Conservation (phyloP, 2,797 vertebrate species). For the Gambusia yucatana region DNA sequence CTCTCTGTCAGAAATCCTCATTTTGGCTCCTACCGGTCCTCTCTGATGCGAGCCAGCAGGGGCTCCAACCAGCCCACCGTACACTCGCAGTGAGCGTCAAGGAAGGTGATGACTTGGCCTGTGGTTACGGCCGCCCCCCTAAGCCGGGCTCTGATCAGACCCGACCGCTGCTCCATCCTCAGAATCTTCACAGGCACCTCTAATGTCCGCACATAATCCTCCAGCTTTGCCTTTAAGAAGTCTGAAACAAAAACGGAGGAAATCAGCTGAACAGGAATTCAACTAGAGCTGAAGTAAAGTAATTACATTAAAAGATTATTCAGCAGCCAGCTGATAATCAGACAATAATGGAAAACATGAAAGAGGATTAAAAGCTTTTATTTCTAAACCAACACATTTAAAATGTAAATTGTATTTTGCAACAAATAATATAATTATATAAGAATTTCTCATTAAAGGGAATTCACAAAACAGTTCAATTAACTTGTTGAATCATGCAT, state of each 20-base stretch:
- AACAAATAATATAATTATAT: neutral
- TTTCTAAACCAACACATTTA: neutral
- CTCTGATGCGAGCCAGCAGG: slow-evolving; percentile 91
- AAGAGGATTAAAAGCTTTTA: neutral
- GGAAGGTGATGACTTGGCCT: slow-evolving; percentile 95
- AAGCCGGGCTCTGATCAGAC: slow-evolving; percentile 92
- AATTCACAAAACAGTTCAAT: neutral
- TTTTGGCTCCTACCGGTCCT: slow-evolving; percentile 86
- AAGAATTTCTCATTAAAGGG: neutral
- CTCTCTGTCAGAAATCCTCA: neutral
- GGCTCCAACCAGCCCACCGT: slow-evolving; percentile 95
- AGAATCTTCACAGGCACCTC: slow-evolving; percentile 89
- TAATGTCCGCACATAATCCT: slow-evolving; percentile 87
- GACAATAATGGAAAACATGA: neutral
- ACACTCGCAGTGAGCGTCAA: slow-evolving; percentile 98
- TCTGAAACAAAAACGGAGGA: slow-evolving; percentile 77
- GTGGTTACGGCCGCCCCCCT: slow-evolving; percentile 90
- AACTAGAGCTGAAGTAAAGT: neutral
- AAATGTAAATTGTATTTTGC: neutral
- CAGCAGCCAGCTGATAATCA: neutral
- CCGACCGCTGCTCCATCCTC: slow-evolving; percentile 95
- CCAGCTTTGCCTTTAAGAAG: slow-evolving; percentile 90
- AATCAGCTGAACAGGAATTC: neutral
- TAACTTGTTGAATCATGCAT: neutral
- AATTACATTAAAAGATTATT: neutral